Evolutionary conservation across 2,113 vertebrate species (phyloP).

Genomic region (Hemichromis elongatus): DNA sequence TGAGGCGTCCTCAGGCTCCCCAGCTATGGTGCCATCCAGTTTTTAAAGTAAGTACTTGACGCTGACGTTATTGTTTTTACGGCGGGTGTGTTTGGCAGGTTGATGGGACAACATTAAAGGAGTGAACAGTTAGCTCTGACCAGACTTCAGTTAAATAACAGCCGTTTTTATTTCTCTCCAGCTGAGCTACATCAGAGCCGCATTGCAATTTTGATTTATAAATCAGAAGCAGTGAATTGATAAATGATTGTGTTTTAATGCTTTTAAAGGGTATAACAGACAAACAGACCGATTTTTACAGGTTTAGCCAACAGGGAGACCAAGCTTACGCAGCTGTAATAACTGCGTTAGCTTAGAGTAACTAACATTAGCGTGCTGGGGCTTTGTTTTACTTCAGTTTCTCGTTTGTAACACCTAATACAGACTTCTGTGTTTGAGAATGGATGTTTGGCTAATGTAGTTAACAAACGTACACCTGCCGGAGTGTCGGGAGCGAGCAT

Average conservation of each 20-base stretch:
- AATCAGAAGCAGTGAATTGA: not conserved
- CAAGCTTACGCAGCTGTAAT: not conserved
- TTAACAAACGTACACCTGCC: not conserved
- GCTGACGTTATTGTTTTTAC: not conserved
- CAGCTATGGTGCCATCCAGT: not conserved
- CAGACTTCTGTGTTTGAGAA: not conserved
- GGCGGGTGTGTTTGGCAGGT: not conserved
- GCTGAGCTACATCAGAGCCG: not conserved
- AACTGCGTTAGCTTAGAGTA: not conserved
- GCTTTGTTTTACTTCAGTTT: not conserved
- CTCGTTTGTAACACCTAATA: not conserved
- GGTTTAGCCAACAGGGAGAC: not conserved
- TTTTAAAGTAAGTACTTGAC: constrained; percentile 5
- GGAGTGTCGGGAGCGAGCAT: not conserved
- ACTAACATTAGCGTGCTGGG: not conserved
- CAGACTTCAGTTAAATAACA: not conserved
- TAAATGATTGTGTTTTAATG: not conserved
- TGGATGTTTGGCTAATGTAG: not conserved
- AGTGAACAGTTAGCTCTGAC: not conserved
- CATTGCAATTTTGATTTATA: not conserved
- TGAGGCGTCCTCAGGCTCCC: not conserved
- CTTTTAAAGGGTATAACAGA: not conserved
- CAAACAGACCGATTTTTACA: not conserved
- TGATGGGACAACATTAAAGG: not conserved
- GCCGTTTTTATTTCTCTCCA: not conserved